Evolutionary conservation across 2,113 vertebrate genomes (phyloP), one percentile per base, ranked within the genome.

Genomic region (Spilogale gracilis): DNA sequence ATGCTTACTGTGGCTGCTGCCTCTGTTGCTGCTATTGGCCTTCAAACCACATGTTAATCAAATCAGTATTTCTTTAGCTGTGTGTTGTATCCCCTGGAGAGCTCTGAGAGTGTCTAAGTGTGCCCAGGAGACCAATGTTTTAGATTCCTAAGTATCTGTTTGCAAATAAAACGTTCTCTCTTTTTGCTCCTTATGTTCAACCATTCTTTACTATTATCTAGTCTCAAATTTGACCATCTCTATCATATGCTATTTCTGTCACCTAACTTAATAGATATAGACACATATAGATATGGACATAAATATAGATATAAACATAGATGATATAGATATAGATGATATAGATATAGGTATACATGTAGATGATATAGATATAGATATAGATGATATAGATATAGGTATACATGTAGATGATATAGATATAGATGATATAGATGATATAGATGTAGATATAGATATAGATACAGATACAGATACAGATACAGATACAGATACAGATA

Each of bases 31-130:
- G 25, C 32, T 69, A 21, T 21, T 92, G 13, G n/a, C n/a, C 43
- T 61, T 50, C 96, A 94, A 88, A 89, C 6, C 43, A 45, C 1
- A 17, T 63, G 83, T 52, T 84, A 88, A 86, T 92, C 52, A 86
- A 30, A 50, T 83, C 61, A 65, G 11, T 52, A 60, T 45, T 92
- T 83, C 12, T 83, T 88, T 60, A 63, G 43, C 73, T 74, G 25
- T 67, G 27, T 27, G 1, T 25, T 32, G 5, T 20, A 27, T 27
- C 43, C 45, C 38, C 38, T 87, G 45, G 4, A 25, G 78, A 95
- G 65, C 38, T 76, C 56, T 76, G 25, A 16, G 30, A 65, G 0
- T 67, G 5, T 76, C 8, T 56, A 71, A 78, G 18, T 65, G 9
- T 86, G 13, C 38, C 38, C 18, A 52, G 11, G 61, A 78, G 84